Evolutionary conservation across 2,113 vertebrate species (phyloP).

Genomic region (Cheirogaleus medius): DNA sequence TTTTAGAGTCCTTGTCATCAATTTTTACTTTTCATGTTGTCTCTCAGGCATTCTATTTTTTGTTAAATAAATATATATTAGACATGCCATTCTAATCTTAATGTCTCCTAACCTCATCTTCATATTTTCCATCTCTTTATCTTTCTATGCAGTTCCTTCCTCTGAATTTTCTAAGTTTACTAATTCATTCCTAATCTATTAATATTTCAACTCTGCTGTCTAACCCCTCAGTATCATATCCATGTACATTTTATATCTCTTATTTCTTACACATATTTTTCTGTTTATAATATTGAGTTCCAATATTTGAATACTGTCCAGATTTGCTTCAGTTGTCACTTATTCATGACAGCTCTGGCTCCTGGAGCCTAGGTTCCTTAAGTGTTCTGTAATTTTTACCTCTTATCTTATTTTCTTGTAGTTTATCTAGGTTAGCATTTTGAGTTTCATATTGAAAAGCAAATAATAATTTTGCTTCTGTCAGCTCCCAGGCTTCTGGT

Average conservation of each 20-base stretch:
- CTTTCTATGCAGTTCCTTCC: neutral
- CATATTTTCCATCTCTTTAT: neutral
- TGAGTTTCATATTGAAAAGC: neutral
- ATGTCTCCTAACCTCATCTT: neutral
- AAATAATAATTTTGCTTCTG: neutral
- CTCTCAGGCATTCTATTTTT: neutral
- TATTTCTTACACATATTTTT: neutral
- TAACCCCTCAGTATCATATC: neutral
- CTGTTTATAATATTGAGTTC: neutral
- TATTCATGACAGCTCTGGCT: neutral
- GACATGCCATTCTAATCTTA: neutral
- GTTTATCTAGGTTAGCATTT: neutral
- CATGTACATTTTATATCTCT: neutral
- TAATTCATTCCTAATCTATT: neutral
- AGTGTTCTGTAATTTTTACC: neutral
- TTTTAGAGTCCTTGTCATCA: neutral
- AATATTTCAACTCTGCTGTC: neutral
- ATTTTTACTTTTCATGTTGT: neutral
- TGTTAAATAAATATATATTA: neutral
- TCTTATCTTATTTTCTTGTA: neutral
- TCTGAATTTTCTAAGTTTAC: neutral
- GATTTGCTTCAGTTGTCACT: neutral
- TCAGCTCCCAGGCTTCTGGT: neutral
- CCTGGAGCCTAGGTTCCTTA: neutral
- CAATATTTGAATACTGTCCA: neutral